phyloP scores from a whole-genome alignment of 2,888 invertebrate species.

The Lepeophtheirus nordmannii region DNA sequence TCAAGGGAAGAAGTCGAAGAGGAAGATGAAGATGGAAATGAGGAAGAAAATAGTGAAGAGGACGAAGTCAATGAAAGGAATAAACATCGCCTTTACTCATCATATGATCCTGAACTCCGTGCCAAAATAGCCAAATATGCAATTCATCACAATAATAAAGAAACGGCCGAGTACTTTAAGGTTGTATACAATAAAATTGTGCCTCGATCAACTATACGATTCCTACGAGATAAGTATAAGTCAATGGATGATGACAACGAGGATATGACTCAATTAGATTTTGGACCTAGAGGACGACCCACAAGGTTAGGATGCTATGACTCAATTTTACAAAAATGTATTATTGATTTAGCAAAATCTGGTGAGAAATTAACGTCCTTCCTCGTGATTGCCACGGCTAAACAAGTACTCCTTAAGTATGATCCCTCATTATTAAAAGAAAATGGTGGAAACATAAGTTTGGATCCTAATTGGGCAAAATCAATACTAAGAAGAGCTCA shows the following conservation, averaged over 20 bases:
- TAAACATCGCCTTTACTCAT: slow-evolving; percentile 30
- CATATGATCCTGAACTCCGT: slow-evolving; percentile 30
- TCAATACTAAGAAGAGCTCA: slow-evolving; percentile 30
- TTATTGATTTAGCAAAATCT: slow-evolving; percentile 30
- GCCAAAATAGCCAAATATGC: slow-evolving; percentile 30
- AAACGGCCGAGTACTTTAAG: slow-evolving; percentile 30
- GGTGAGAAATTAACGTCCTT: slow-evolving; percentile 32
- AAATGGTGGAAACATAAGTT: slow-evolving; percentile 35
- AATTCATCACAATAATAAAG: slow-evolving; percentile 30
- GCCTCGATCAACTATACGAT: slow-evolving; percentile 31
- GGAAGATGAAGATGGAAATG: no score
- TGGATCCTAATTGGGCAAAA: slow-evolving; percentile 36
- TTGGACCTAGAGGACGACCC: slow-evolving; percentile 31
- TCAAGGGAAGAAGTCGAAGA: neutral
- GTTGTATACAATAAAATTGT: slow-evolving; percentile 29
- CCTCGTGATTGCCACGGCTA: slow-evolving; percentile 34
- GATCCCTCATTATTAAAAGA: slow-evolving; percentile 34
- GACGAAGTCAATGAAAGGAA: slow-evolving; percentile 13
- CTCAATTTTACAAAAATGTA: slow-evolving; percentile 31
- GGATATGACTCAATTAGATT: slow-evolving; percentile 30
- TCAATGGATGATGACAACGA: slow-evolving; percentile 8
- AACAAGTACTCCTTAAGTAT: slow-evolving; percentile 33
- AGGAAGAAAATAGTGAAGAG: neutral
- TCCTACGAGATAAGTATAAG: slow-evolving; percentile 31
- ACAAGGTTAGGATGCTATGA: slow-evolving; percentile 31